A percentile compares a stretch with the other conserved stretches of the same genome.
These are phyloP conservation scores for Amphiprion clarkii DNA, from an alignment of 2,797 vertebrate species.

Conservation along the genomic window DNA sequence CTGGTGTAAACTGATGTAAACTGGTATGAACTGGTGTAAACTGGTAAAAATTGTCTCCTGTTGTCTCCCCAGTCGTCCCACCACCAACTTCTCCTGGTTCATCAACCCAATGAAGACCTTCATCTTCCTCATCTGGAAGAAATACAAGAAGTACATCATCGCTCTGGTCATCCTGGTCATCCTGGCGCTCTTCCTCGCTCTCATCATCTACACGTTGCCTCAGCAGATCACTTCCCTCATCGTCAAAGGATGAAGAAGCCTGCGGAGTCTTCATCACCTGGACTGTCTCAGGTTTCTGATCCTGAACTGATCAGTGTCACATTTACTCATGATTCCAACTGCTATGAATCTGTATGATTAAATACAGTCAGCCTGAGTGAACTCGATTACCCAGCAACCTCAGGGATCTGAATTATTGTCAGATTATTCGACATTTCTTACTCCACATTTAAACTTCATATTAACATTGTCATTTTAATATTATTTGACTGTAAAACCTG, in stretches of 20 bases:
- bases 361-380: conserved; percentile 19
- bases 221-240: conserved; percentile 91
- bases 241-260: conserved; percentile 82
- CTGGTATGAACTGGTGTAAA: neutral
- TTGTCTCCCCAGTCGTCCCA: conserved; percentile 86
- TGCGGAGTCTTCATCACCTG: neutral
- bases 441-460: conserved; percentile 13
- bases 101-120: conserved; percentile 95
- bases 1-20: too few relatives aligned
- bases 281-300: conserved; percentile 11
- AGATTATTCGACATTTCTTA: neutral
- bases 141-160: conserved; percentile 92
- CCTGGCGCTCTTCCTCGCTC: conserved; percentile 88
- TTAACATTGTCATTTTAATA: conserved; percentile 8
- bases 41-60: neutral
- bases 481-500: neutral
- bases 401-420: neutral
- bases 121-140: conserved; percentile 93
- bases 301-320: neutral
- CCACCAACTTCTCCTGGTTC: conserved; percentile 94
- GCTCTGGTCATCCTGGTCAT: conserved; percentile 85
- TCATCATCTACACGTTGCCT: conserved; percentile 92
- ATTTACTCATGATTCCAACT: conserved; percentile 4
- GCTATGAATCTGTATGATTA: conserved; percentile 12
- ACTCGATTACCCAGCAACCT: conserved; percentile 43